Percentiles rank a stretch among this genome's conserved stretches.
Conservation (phyloP, 2,888 invertebrate genomes). For the Lasioglossum vierecki region DNA sequence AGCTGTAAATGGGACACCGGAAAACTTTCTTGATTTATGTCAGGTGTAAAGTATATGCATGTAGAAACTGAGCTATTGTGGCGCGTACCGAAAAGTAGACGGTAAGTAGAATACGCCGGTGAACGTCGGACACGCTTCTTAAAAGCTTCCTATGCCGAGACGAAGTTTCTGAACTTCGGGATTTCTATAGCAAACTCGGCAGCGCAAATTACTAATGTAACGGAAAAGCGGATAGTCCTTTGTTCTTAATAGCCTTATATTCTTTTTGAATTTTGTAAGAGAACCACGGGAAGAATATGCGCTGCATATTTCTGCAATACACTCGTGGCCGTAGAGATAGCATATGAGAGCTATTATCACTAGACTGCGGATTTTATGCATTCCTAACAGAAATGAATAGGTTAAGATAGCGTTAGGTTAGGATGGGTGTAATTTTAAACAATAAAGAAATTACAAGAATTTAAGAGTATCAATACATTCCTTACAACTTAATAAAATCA, state of each 20-base stretch:
- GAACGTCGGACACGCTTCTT: neutral
- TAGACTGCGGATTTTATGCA: too few species aligned
- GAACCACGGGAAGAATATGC: neutral
- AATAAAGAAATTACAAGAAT: too few species aligned
- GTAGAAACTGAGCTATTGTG: neutral
- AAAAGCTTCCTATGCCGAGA: neutral
- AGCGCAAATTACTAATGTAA: neutral
- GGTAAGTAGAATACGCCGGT: neutral
- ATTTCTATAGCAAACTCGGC: slow-evolving; percentile 4
- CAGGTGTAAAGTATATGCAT: neutral
- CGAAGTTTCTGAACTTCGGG: neutral
- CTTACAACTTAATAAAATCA: too few species aligned
- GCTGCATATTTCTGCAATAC: neutral
- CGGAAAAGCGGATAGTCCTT: neutral
- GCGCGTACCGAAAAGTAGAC: neutral
- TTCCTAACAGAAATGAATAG: too few species aligned
- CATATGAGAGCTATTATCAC: neutral
- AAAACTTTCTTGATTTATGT: slow-evolving; percentile 7
- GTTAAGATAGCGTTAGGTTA: too few species aligned
- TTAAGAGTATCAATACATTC: too few species aligned
- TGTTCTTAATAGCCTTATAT: neutral
- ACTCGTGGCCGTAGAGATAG: neutral
- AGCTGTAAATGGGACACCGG: neutral
- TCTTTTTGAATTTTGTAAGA: neutral
- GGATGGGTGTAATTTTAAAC: too few species aligned